These are phyloP conservation scores for Carduelis carduelis DNA, from an alignment of 2,797 vertebrate genomes.

Conservation along the genomic window DNA sequence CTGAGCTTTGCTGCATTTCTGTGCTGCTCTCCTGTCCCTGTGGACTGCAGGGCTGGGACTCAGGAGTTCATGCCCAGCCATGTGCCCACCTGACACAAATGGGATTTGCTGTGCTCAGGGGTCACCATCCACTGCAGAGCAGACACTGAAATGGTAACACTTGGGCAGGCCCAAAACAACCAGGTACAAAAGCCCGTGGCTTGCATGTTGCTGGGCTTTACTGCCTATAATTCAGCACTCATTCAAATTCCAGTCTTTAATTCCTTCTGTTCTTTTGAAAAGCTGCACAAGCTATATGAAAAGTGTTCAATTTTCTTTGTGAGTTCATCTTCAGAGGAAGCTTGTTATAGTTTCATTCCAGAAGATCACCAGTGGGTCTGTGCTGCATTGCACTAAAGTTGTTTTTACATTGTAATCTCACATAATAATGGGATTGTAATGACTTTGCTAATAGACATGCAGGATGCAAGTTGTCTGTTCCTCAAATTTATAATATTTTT, in stretches of 20 bases:
- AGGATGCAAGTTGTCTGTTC: background rate
- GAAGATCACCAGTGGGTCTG: background rate
- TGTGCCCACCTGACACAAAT: background rate
- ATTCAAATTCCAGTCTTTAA: background rate
- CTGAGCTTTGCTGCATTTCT: background rate
- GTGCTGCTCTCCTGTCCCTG: background rate
- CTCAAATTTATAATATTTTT: background rate
- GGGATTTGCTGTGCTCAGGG: background rate
- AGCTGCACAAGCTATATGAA: background rate
- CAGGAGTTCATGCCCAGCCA: fast-evolving
- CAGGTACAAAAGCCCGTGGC: background rate
- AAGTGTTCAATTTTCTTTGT: background rate
- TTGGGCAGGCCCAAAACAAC: fast-evolving
- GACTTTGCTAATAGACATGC: background rate
- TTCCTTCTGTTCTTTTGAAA: background rate
- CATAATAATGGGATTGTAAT: background rate
- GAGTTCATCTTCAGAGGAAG: background rate
- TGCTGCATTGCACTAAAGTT: background rate
- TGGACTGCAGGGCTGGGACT: fast-evolving
- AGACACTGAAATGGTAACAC: background rate
- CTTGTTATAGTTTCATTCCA: background rate
- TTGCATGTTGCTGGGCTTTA: background rate
- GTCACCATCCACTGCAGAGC: background rate
- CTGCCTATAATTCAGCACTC: background rate
- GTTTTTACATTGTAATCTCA: background rate